phyloP scores from a whole-genome alignment of 2,888 invertebrate species.

The Vanessa cardui region DNA sequence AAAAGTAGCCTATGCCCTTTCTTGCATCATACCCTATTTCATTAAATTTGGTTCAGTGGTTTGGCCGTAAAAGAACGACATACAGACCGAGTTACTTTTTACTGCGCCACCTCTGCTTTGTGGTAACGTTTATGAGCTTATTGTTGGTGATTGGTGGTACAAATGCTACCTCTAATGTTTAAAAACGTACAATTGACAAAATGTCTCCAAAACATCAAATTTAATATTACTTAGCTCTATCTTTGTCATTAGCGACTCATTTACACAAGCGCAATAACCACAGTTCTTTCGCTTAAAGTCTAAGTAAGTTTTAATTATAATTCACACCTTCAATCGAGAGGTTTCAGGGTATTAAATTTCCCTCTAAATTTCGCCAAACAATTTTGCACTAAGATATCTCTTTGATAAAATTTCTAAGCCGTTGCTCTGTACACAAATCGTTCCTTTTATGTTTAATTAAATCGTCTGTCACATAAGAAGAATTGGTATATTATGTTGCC shows the following conservation, averaged over 20 bases:
- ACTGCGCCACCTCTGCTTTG: too few species aligned
- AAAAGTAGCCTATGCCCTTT: too few species aligned
- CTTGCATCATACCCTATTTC: too few species aligned
- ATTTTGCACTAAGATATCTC: conserved; percentile 12
- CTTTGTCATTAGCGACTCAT: neutral
- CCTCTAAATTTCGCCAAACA: conserved; percentile 10
- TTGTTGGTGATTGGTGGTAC: too few species aligned
- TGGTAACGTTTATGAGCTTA: too few species aligned
- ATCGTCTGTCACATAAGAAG: conserved; percentile 1
- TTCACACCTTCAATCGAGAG: neutral
- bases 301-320: conserved; percentile 8
- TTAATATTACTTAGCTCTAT: neutral
- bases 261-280: neutral
- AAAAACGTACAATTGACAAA: neutral
- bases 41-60: too few species aligned
- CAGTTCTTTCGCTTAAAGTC: neutral
- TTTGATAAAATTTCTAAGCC: conserved; percentile 14
- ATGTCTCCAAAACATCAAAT: too few species aligned
- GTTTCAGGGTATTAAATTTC: conserved; percentile 10
- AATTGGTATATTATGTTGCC: neutral
- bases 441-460: conserved; percentile 21
- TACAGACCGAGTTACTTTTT: too few species aligned
- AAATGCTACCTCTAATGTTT: neutral
- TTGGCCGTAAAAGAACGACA: too few species aligned
- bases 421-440: conserved; percentile 9